Percentiles rank a stretch among this genome's conserved stretches.
Conservation (phyloP, 2,797 vertebrate genomes). For the Falco berigora region DNA sequence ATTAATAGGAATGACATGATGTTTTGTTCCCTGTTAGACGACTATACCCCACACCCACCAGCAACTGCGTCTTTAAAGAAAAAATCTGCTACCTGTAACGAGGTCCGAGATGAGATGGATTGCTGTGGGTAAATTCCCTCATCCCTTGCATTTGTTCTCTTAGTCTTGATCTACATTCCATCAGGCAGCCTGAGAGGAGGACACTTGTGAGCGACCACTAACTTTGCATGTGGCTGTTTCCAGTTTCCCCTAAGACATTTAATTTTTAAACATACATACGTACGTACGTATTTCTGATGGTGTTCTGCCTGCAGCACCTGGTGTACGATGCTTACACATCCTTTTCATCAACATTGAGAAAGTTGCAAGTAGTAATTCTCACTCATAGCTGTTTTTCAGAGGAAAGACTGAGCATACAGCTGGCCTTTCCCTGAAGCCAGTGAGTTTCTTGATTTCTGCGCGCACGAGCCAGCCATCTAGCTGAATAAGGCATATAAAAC, state of each 20-base stretch:
- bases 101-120: background rate
- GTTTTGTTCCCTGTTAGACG: rapidly evolving
- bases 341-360: background rate
- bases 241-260: background rate
- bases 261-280: rapidly evolving
- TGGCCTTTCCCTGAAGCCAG: background rate
- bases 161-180: rapidly evolving
- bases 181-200: background rate
- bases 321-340: background rate
- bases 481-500: background rate
- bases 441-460: background rate
- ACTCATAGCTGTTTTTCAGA: background rate
- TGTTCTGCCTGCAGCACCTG: background rate
- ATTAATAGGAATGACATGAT: background rate
- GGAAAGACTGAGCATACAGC: background rate
- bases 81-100: background rate
- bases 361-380: background rate
- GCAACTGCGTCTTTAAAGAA: background rate
- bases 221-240: background rate
- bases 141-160: background rate
- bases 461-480: background rate
- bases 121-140: background rate
- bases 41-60: background rate
- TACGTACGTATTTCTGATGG: background rate
- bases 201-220: background rate